Evolutionary conservation across 2,888 invertebrate species (phyloP).

Genomic region (Volucella inanis): DNA sequence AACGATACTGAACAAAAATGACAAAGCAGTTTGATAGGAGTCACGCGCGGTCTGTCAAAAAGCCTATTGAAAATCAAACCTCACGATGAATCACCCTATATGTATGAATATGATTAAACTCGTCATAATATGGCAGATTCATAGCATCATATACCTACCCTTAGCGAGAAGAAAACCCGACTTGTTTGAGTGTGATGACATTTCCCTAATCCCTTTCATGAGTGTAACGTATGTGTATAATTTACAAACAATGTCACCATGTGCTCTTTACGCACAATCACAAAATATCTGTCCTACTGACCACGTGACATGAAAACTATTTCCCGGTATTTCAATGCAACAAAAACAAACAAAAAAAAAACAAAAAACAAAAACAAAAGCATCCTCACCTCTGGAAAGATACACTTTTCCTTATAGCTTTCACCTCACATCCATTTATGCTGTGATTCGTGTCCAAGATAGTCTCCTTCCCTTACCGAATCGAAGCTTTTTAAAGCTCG

Average conservation of each 20-base stretch:
- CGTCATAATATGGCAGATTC: no score
- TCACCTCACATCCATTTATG: neutral
- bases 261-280: neutral
- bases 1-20: no score
- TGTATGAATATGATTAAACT: no score
- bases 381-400: neutral
- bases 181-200: neutral
- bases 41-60: no score
- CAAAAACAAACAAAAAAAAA: no score
- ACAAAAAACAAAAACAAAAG: neutral
- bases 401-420: neutral
- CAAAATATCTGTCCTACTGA: neutral
- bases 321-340: slow-evolving; percentile 37
- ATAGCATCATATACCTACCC: no score
- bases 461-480: neutral
- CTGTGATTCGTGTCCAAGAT: slow-evolving; percentile 57
- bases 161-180: neutral
- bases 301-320: slow-evolving; percentile 26
- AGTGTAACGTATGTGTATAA: no score
- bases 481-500: slow-evolving; percentile 41
- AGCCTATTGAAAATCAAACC: no score
- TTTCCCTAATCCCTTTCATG: no score
- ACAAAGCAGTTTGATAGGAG: no score
- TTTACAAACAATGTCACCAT: neutral
- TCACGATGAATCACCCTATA: no score